Percentiles rank a stretch among this genome's conserved stretches.
Conservation (phyloP, 2,113 vertebrate species). For the Indri indri region DNA sequence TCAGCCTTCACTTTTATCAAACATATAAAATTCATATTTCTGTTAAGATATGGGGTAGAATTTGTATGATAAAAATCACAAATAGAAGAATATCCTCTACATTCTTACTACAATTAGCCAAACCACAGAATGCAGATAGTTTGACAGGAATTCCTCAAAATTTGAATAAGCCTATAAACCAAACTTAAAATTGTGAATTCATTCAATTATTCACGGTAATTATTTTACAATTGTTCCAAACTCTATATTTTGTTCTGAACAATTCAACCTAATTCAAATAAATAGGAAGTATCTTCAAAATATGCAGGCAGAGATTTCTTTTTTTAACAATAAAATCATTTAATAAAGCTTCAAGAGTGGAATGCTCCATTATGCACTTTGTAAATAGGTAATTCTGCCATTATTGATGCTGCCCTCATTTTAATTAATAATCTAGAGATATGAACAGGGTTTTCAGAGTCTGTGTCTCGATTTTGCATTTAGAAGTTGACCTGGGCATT, state of each 20-base stretch:
- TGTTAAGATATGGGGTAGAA: neutral
- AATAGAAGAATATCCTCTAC: neutral
- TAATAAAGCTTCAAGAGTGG: neutral
- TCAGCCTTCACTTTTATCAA: neutral
- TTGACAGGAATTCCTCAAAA: neutral
- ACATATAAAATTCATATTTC: neutral
- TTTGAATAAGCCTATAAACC: neutral
- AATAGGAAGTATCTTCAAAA: neutral
- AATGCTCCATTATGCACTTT: conserved; percentile 62
- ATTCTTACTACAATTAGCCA: neutral
- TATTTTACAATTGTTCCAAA: neutral
- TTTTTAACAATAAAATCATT: conserved; percentile 39
- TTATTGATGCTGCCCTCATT: conserved; percentile 70
- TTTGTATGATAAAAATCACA: neutral
- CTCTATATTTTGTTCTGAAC: neutral
- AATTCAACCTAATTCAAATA: conserved; percentile 26
- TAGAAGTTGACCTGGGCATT: neutral
- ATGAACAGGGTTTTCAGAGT: neutral
- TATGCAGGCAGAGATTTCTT: neutral
- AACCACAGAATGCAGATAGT: neutral
- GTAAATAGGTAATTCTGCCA: conserved; percentile 71
- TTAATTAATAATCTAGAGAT: conserved; percentile 74
- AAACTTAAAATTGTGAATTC: neutral
- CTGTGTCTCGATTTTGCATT: neutral
- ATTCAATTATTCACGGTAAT: neutral